These are phyloP conservation scores for Melanostoma mellinum DNA, from an alignment of 2,888 invertebrate genomes.

Conservation along the genomic window DNA sequence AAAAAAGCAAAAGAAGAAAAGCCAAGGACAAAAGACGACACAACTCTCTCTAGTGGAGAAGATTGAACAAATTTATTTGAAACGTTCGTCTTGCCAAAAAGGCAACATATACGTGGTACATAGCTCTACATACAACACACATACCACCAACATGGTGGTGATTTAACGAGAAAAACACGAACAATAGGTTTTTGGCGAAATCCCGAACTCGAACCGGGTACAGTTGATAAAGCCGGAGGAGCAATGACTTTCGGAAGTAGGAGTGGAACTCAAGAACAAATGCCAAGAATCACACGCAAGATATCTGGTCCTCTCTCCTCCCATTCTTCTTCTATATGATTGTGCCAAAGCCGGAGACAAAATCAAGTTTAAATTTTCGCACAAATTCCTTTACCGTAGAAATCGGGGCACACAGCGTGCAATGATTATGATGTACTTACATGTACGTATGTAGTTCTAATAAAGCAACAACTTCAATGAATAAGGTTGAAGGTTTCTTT, in stretches of 20 bases:
- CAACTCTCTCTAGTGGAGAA: constrained; percentile 34
- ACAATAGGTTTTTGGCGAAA: constrained; percentile 63
- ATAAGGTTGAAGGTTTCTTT: constrained; percentile 17
- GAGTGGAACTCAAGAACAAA: constrained; percentile 47
- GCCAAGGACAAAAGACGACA: constrained; percentile 34
- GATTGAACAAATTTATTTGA: constrained; percentile 68
- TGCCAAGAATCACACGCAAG: constrained; percentile 68
- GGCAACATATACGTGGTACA: constrained; percentile 26
- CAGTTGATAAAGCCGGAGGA: constrained; percentile 44
- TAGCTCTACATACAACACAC: constrained; percentile 9
- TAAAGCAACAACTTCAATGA: constrained; percentile 59
- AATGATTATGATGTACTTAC: constrained; percentile 39
- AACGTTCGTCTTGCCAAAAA: constrained; percentile 61
- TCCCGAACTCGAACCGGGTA: constrained; percentile 49
- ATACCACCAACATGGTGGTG: constrained; percentile 23
- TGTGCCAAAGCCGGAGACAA: constrained; percentile 25
- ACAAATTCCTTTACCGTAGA: constrained; percentile 53
- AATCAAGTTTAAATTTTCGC: constrained; percentile 66
- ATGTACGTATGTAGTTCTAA: constrained; percentile 29
- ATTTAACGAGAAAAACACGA: constrained; percentile 69
- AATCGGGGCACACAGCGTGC: constrained; percentile 11
- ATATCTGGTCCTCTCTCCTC: constrained; percentile 19
- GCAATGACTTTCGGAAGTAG: constrained; percentile 45
- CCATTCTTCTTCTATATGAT: constrained; percentile 1
- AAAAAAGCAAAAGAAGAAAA: constrained; percentile 6